Evolutionary conservation across 2,113 vertebrate genomes (phyloP), one percentile per base, ranked within the genome.

Genomic region (Procavia capensis): DNA sequence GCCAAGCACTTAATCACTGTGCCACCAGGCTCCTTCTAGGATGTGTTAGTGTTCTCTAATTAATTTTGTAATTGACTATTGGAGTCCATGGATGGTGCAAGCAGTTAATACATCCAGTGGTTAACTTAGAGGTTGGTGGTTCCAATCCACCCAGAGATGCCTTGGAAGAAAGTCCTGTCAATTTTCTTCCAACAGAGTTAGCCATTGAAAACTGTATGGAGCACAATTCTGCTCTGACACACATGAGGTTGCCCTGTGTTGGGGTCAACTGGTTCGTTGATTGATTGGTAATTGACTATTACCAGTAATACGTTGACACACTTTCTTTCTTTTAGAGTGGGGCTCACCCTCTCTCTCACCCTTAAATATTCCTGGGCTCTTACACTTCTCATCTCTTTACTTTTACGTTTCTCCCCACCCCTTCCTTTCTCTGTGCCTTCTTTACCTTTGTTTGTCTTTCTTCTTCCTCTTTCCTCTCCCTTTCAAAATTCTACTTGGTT

Each of bases 401-500:
- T 27, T 63, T 88, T n/a, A 59, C 45, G n/a, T 68, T 22, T 25
- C 66, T 36, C 6, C 66, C n/a, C 34, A 34, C 39, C 3, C 22
- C 24, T 61, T 47, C 47, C 64, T 78, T 57, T 47, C n/a, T 9
- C 11, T 14, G 6, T 8, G 9, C 19, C 17, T 24, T 80, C 24
- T 22, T 10, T 57, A 13, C 57, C n/a, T 19, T 25, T 36, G 14
- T 1, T 45, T 68, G 20, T 61, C 25, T n/a, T 11, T 86, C 16
- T 50, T 29, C 24, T 36, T 85, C 9, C 64, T 66, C 22, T 27
- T 17, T 45, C 19, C 45, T n/a, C 14, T 84, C 14, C 7, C 31
- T 43, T 22, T 92, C 84, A 91, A 86, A 85, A 87, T 89, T 85
- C 39, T 7, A 79, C 85, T 57, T 45, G 54, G 72, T 95, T 81